phyloP scores from a whole-genome alignment of 2,797 vertebrate genomes.

The Thaleichthys pacificus region DNA sequence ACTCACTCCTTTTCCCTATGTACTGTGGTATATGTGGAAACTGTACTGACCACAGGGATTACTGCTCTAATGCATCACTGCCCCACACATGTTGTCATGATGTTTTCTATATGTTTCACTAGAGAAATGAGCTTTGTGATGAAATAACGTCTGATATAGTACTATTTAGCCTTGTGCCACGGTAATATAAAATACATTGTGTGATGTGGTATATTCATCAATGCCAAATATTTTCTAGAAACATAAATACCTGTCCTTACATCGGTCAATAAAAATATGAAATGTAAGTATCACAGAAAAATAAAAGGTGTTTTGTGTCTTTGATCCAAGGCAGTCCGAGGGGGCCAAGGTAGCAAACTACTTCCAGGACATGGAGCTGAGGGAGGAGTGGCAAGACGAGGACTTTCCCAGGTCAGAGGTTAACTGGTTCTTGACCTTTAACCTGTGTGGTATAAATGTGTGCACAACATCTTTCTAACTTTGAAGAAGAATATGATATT shows the following conservation, averaged over 20 bases:
- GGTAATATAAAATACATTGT: no score
- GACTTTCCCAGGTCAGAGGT: constrained; percentile 72
- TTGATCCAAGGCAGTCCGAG: constrained; percentile 41
- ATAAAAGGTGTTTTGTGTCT: constrained; percentile 9
- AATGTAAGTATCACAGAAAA: no score
- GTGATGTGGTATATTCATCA: no score
- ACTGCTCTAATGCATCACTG: not conserved
- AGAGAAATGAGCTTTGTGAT: not conserved
- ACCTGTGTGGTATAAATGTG: not conserved
- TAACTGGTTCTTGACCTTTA: not conserved
- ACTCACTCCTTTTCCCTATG: not conserved
- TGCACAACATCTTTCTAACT: not conserved
- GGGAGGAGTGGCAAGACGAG: constrained; percentile 78
- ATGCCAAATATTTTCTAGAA: no score
- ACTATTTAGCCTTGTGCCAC: not conserved
- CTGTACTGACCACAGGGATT: no score
- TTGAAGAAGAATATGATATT: no score
- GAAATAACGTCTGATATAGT: not conserved
- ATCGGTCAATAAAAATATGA: no score
- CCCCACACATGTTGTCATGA: not conserved
- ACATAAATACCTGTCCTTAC: no score
- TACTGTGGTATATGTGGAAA: not conserved
- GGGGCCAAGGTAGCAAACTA: constrained; percentile 15
- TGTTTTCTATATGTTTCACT: not conserved
- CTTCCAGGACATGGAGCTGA: constrained; percentile 72